A percentile compares a stretch with the other conserved stretches of the same genome.
These are phyloP conservation scores for Odontothrips loti DNA, from an alignment of 2,888 invertebrate species.

Conservation along the genomic window DNA sequence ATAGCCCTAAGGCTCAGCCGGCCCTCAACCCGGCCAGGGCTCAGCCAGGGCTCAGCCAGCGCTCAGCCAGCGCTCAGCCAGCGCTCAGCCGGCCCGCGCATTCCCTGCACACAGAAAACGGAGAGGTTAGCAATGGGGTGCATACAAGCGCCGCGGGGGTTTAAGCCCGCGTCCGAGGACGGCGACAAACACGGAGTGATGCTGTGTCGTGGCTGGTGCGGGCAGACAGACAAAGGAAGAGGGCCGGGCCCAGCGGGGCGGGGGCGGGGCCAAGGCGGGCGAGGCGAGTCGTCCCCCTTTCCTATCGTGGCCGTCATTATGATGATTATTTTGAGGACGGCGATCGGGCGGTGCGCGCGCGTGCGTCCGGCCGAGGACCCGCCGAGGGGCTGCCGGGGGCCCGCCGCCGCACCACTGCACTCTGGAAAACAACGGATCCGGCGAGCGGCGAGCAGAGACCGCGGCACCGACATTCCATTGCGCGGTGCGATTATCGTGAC, in stretches of 20 bases:
- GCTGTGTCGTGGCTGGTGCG: background rate
- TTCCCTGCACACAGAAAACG: background rate
- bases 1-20: background rate
- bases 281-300: background rate
- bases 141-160: background rate
- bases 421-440: background rate
- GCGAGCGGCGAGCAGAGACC: background rate
- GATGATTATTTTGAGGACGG: background rate
- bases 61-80: conserved; percentile 2
- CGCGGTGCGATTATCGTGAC: background rate
- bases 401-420: background rate
- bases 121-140: background rate
- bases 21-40: background rate
- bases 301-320: background rate
- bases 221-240: too few species aligned
- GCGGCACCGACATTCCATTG: background rate
- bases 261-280: too few species aligned
- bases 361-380: background rate
- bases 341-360: background rate
- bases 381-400: background rate
- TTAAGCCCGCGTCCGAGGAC: background rate
- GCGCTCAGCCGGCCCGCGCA: background rate
- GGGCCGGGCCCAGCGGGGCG: too few species aligned
- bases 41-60: background rate
- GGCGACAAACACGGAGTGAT: background rate